phyloP scores from a whole-genome alignment of 2,888 invertebrate species.

The Drosophila ezoana region DNA sequence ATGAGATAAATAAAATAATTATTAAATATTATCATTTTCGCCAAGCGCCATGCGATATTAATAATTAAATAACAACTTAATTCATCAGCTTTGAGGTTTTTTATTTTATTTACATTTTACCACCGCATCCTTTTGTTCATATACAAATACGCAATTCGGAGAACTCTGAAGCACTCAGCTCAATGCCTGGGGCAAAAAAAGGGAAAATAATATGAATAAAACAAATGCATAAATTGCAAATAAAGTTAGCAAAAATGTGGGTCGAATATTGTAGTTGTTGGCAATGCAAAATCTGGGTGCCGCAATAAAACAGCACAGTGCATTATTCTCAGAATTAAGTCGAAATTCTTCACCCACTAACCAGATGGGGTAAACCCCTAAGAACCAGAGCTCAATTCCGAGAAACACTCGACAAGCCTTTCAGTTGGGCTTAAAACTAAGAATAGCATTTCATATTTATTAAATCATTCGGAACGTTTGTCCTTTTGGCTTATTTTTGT shows the following conservation, averaged over 20 bases:
- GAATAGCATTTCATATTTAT: constrained; percentile 3
- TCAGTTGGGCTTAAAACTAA: not conserved
- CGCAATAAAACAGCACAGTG: no score
- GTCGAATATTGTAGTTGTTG: no score
- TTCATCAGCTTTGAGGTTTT: not conserved
- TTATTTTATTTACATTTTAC: not conserved
- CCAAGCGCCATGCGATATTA: not conserved
- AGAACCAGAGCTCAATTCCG: not conserved
- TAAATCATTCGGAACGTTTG: constrained; percentile 1
- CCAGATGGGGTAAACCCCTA: not conserved
- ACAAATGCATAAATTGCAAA: no score
- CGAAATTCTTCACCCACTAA: not conserved
- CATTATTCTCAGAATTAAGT: not conserved
- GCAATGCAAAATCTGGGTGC: no score
- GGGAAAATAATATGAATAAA: no score
- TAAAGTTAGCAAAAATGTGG: no score
- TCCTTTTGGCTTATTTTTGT: not conserved
- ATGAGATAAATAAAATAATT: no score
- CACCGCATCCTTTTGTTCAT: no score
- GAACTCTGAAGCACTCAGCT: no score
- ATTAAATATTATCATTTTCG: not conserved
- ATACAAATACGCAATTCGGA: no score
- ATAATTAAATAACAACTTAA: constrained; percentile 2
- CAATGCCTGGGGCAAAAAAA: no score
- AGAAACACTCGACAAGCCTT: not conserved